Evolutionary conservation across 2,113 vertebrate species (phyloP).

Genomic region (Amphiprion ocellaris): DNA sequence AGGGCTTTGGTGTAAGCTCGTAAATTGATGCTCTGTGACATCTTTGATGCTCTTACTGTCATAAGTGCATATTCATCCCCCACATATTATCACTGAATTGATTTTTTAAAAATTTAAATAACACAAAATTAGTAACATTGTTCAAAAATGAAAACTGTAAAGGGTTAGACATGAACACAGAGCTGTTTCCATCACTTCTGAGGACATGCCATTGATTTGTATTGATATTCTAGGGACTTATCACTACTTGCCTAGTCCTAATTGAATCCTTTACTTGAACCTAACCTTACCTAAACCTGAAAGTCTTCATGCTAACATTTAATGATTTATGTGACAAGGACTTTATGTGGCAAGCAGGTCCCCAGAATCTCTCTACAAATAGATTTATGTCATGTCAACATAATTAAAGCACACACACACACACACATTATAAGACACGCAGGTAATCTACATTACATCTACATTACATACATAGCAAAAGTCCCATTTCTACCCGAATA

Average conservation of each 20-base stretch:
- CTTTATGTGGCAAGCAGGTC: no score
- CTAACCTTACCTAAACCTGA: background rate
- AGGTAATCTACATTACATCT: no score
- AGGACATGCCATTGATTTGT: background rate
- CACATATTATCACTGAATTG: slow-evolving; percentile 48
- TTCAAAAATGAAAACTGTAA: slow-evolving; percentile 14
- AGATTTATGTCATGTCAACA: no score
- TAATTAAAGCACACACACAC: no score
- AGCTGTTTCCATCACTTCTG: no score
- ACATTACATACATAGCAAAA: background rate
- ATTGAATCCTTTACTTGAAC: background rate
- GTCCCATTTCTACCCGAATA: background rate
- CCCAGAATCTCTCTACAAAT: no score
- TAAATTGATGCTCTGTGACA: slow-evolving; percentile 65
- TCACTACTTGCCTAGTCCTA: background rate
- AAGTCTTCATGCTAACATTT: background rate
- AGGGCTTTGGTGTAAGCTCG: slow-evolving; percentile 44
- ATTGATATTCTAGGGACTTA: no score
- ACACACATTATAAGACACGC: no score
- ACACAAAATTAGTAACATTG: slow-evolving; percentile 43
- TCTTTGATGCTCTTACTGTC: slow-evolving; percentile 70
- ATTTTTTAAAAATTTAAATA: slow-evolving; percentile 61
- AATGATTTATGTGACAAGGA: background rate
- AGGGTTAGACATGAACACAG: background rate
- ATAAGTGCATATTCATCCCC: slow-evolving; percentile 64